Evolutionary conservation across 1,140 invertebrate species (phyloP), one percentile per base, ranked within the genome.

Genomic region (Heliothis subflexa): DNA sequence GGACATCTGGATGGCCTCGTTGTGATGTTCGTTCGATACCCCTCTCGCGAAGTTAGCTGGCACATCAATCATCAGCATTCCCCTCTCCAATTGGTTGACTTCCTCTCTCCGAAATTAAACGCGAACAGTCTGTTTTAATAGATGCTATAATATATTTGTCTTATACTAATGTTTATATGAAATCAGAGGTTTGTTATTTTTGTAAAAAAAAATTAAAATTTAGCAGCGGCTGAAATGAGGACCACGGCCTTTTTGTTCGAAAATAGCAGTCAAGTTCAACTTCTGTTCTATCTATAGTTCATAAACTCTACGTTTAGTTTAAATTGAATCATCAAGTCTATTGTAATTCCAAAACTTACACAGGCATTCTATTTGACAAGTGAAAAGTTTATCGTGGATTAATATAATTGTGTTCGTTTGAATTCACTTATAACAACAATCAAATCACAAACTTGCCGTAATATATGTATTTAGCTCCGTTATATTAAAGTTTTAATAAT

Each of bases 11-110:
- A 68, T 70, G 45, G 21, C 64, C 50, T 70, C 64, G 40, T 47
- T 18, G 28, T 40, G 50, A 33, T 70, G 33, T 16, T 54, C 10
- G 55, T 61, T 50, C 54, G 21, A 73, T 78, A 78, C 2, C 62
- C 52, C 57, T 70, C 71, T 73, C 11, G 16, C n/a, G 61, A 79
- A 79, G 78, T 79, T 73, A 72, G 28, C 49, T 59, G 33, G 49
- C 50, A 50, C 57, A 79, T 79, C 78, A 79, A 79, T 79, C 78
- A 79, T 54, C 59, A 61, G 7, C 50, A 47, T 25, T 54, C 45
- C 47, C 13, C n/a, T 18, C 66, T 33, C 54, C 14, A 71, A 66
- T 45, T 73, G 5, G 52, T 73, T 79, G 47, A 73, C 66, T 73
- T 54, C 25, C 52, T 79, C 73, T 73, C 59, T 54, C 33, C 18